These are phyloP conservation scores for Pinna nobilis DNA, from an alignment of 1,140 invertebrate species.

Conservation along the genomic window DNA sequence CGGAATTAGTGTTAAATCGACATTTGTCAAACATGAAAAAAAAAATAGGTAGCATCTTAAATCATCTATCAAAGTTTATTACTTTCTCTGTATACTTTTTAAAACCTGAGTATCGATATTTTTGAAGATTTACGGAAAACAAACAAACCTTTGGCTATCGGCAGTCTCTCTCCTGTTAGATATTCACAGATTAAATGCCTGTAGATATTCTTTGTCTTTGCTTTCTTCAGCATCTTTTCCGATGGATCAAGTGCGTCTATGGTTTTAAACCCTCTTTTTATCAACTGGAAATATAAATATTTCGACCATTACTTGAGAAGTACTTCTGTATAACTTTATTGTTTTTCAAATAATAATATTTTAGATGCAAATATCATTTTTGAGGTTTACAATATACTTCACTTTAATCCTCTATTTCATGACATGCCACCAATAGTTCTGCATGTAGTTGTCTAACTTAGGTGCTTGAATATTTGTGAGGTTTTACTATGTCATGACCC, in stretches of 20 bases:
- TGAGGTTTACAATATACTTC: too few relatives aligned
- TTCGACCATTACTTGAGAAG: too few relatives aligned
- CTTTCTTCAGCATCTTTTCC: constrained; percentile 62
- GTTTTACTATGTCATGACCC: too few relatives aligned
- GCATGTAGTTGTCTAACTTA: too few relatives aligned
- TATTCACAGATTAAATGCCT: constrained; percentile 46
- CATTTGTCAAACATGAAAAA: background rate
- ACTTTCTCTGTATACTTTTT: too few relatives aligned
- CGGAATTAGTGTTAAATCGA: constrained; percentile 30
- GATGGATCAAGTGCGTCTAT: constrained; percentile 67
- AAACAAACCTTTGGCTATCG: constrained; percentile 15
- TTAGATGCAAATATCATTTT: too few relatives aligned
- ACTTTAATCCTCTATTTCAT: too few relatives aligned
- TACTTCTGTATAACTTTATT: background rate
- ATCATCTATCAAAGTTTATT: background rate
- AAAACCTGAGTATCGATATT: background rate
- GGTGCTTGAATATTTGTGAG: too few relatives aligned
- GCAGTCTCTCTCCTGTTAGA: constrained; percentile 44
- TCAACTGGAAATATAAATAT: background rate
- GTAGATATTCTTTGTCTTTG: constrained; percentile 60
- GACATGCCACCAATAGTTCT: too few relatives aligned
- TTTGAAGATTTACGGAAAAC: background rate
- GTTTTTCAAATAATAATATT: too few relatives aligned
- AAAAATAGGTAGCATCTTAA: background rate
- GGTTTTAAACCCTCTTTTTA: constrained; percentile 43